Evolutionary conservation across 2,113 vertebrate genomes (phyloP).

Genomic region (Centropus unirufus): DNA sequence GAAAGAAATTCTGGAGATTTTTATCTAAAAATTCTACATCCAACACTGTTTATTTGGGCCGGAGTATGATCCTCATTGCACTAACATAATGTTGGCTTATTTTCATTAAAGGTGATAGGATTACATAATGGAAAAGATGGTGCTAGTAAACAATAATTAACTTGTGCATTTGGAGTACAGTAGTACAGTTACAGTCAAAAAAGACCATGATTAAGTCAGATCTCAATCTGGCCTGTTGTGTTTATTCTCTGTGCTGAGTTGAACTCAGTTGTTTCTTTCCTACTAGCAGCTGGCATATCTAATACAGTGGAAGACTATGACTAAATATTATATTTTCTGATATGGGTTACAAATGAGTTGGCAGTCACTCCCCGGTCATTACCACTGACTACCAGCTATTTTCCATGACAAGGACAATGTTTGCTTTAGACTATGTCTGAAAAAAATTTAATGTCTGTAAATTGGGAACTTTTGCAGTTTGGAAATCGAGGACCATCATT

Average conservation of each 20-base stretch:
- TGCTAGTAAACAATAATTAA: not conserved
- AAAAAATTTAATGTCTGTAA: not conserved
- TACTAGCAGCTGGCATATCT: not conserved
- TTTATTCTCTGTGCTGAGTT: not conserved
- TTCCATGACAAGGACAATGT: not conserved
- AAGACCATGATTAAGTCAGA: not conserved
- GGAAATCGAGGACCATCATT: not conserved
- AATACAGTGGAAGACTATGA: not conserved
- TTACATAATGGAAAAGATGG: not conserved
- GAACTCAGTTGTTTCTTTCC: not conserved
- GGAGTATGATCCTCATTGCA: not conserved
- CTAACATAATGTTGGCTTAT: not conserved
- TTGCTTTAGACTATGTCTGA: not conserved
- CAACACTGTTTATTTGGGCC: conserved; percentile 1
- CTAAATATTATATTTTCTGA: not conserved
- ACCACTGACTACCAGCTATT: rapidly evolving
- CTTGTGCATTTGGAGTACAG: not conserved
- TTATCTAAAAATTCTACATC: not conserved
- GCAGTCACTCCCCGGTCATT: not conserved
- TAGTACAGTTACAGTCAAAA: not conserved
- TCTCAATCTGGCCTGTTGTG: not conserved
- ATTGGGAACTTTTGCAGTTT: not conserved
- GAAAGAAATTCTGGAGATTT: not conserved
- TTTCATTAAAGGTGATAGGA: not conserved
- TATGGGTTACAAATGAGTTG: not conserved